Evolutionary conservation across 2,888 invertebrate genomes (phyloP), one percentile per base, ranked within the genome.

Genomic region (Pristionchus arcanus): DNA sequence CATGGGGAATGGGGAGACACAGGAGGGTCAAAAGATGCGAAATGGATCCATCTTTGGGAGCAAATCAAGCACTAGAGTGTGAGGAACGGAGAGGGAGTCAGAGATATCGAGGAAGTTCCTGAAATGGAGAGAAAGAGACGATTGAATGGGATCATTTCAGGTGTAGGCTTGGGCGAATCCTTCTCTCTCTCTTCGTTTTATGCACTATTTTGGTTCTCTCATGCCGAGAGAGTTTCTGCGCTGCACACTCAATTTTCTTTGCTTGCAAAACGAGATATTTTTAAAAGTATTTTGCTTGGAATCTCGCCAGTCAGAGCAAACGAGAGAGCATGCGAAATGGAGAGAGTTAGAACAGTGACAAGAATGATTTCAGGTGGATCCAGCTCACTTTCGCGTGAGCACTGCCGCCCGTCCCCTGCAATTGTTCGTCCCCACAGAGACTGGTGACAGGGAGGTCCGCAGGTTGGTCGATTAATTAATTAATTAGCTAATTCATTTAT

Each of bases 301-400:
- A n/a, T 42, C 42, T 42, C 42, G 42, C 42, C 42, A 49, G 11
- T 7, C 4, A 49, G 42, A 49, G n/a, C 19, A 34, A 37, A 37
- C 34, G 34, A 74, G 37, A 74, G 34, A 74, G 37, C 5, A 13
- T 68, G 68, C n/a, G 28, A 53, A 81, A 49, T 0, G 49, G 49
- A 53, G 81, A 81, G 81, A 81, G 49, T n/a, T 15, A n/a, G n/a
- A n/a, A n/a, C n/a, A n/a, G n/a, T n/a, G n/a, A n/a, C n/a, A n/a
- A 53, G 28, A 42, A 77, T 11, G 11, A 0, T 81, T 53, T 81
- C 49, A 81, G 81, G 81, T 81, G 81, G 81, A 81, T 81, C 49
- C 81, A 81, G 81, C 81, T 81, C 81, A 81, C 81, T 81, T 49
- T 81, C 42, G 81, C 25, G 81, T 81, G 81, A 81, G 81, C 49